Evolutionary conservation across 2,797 vertebrate species (phyloP).

Genomic region (Parauchenoglanis ngamensis): DNA sequence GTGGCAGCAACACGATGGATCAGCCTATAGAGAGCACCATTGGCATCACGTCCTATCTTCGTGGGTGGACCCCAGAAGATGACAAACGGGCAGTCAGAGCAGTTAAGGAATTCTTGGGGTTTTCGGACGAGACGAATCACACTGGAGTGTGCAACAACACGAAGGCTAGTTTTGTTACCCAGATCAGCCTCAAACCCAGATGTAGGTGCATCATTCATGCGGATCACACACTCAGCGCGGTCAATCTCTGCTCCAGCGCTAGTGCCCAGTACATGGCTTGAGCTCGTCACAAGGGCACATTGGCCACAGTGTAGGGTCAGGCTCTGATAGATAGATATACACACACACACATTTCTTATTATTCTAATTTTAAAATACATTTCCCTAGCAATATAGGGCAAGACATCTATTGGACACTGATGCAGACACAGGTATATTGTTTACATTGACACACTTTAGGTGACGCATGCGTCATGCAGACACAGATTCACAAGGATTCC

Average conservation of each 20-base stretch:
- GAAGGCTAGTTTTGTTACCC: conserved; percentile 88
- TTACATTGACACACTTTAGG: neutral
- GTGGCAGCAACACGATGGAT: conserved; percentile 85
- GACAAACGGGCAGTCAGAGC: conserved; percentile 75
- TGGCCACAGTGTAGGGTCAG: conserved; percentile 82
- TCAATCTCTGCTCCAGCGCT: conserved; percentile 84
- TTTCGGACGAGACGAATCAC: conserved; percentile 85
- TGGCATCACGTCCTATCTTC: conserved; percentile 86
- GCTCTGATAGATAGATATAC: conserved; percentile 71
- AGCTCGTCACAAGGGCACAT: conserved; percentile 92
- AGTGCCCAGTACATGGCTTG: conserved; percentile 90
- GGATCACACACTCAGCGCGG: conserved; percentile 86
- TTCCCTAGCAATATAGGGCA: neutral
- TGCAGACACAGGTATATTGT: neutral
- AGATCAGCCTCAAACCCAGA: conserved; percentile 82
- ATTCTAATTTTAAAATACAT: neutral
- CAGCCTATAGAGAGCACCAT: conserved; percentile 82
- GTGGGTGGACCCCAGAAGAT: conserved; percentile 93
- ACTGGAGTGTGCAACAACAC: conserved; percentile 95
- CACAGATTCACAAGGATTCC: neutral
- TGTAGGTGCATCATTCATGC: conserved; percentile 96
- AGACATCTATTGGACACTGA: neutral
- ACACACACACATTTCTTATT: conserved; percentile 11
- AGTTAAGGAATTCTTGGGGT: conserved; percentile 87
- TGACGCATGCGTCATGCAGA: neutral